Percentiles rank a stretch among this genome's conserved stretches.
Conservation (phyloP, 2,797 vertebrate genomes). For the Microhierax caerulescens region DNA sequence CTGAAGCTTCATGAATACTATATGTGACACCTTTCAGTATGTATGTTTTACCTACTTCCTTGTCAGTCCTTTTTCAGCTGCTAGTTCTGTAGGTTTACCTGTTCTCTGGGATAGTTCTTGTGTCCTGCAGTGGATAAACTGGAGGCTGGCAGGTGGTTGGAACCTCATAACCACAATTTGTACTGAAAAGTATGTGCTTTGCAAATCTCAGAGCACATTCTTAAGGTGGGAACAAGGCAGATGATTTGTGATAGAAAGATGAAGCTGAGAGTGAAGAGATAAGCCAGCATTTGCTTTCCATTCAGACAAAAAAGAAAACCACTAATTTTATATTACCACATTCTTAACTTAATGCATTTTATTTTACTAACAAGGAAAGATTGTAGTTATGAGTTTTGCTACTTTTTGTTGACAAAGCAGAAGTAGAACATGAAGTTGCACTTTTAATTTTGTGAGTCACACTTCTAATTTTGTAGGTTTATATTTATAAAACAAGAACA, state of each 20-base stretch:
- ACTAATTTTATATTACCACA: neutral
- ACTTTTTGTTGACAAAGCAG: neutral
- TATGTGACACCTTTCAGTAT: neutral
- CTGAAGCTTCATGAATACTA: neutral
- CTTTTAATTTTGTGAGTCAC: constrained; percentile 57
- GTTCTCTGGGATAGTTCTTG: neutral
- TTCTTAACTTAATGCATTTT: neutral
- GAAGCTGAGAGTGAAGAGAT: neutral
- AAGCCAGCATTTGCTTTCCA: neutral
- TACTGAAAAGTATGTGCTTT: neutral
- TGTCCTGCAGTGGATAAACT: neutral
- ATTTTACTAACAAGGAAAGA: neutral
- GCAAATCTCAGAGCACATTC: neutral
- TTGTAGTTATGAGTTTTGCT: neutral
- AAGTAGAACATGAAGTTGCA: constrained; percentile 18
- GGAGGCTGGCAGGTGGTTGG: neutral
- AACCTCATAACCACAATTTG: neutral
- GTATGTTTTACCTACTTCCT: neutral
- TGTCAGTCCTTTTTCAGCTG: neutral
- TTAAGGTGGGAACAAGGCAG: neutral
- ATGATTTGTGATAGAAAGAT: neutral
- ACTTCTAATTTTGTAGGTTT: constrained; percentile 64
- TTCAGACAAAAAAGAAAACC: neutral
- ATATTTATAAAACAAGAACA: constrained; percentile 37
- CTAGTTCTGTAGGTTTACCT: neutral